Percentiles rank a stretch among this genome's conserved stretches.
Conservation (phyloP, 2,797 vertebrate genomes). For the Myripristis jacobus region DNA sequence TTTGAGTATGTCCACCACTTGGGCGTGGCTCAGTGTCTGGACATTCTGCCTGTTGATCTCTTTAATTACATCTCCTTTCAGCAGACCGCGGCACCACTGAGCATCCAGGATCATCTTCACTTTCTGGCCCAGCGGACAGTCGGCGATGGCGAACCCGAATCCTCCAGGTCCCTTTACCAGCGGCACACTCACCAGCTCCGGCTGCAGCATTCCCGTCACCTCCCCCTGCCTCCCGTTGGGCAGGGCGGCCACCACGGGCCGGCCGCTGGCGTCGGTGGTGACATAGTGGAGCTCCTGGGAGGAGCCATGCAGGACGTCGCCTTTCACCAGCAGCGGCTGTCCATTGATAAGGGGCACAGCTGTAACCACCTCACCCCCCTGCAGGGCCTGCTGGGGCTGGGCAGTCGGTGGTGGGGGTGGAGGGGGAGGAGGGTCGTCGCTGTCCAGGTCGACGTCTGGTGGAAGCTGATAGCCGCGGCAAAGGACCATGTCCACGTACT, state of each 20-base stretch:
- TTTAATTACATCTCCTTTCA: conserved; percentile 97
- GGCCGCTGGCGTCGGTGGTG: conserved; percentile 80
- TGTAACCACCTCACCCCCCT: conserved; percentile 86
- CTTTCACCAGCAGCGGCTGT: conserved; percentile 85
- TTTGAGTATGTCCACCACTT: conserved; percentile 98
- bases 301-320: conserved; percentile 85
- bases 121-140: conserved; percentile 96
- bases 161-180: conserved; percentile 95
- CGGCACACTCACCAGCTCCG: conserved; percentile 92
- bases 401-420: conserved; percentile 64
- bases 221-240: conserved; percentile 87
- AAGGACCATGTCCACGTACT: conserved; percentile 95
- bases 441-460: conserved; percentile 84
- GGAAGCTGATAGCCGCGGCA: conserved; percentile 96
- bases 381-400: conserved; percentile 65
- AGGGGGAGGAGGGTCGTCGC: conserved; percentile 78
- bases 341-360: conserved; percentile 87
- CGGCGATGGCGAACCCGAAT: conserved; percentile 98
- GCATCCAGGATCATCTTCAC: conserved; percentile 99
- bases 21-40: conserved; percentile 92
- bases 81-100: conserved; percentile 96
- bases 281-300: conserved; percentile 89
- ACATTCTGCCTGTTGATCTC: conserved; percentile 97
- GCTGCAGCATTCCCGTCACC: conserved; percentile 78
- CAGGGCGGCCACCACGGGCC: conserved; percentile 80